Conservation (phyloP, 2,113 vertebrate species). For the Oceanodroma tethys region DNA sequence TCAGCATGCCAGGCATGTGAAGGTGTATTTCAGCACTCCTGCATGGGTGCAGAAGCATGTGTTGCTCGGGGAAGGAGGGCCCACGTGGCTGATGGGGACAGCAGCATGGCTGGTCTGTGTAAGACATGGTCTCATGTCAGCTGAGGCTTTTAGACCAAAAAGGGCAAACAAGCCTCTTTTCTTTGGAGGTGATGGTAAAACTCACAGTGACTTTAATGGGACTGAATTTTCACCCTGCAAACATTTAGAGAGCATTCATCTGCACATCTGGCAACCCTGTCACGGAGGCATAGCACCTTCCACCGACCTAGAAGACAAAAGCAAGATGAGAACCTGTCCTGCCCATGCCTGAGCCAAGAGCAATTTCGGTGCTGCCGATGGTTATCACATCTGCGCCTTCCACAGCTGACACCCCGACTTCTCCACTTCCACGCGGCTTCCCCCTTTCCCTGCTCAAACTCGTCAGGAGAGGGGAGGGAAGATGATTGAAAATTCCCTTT, state of each 20-base stretch:
- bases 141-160: not conserved
- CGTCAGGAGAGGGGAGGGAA: not conserved
- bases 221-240: not conserved
- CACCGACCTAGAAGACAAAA: not conserved
- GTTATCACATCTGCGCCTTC: not conserved
- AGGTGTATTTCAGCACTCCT: not conserved
- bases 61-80: not conserved
- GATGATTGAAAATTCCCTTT: slow-evolving; percentile 67
- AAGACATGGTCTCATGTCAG: not conserved
- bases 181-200: not conserved
- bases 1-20: fast-evolving
- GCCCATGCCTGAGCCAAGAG: not conserved
- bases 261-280: not conserved
- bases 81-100: fast-evolving
- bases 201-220: not conserved
- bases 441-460: not conserved
- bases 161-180: not conserved
- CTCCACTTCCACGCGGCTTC: not conserved
- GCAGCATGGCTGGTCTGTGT: fast-evolving
- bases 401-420: not conserved
- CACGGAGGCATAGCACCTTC: not conserved
- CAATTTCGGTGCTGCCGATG: not conserved
- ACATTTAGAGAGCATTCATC: not conserved
- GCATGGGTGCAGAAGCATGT: not conserved
- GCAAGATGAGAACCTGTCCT: not conserved